Conservation (phyloP, 2,797 vertebrate genomes). For the Sphaeramia orbicularis region DNA sequence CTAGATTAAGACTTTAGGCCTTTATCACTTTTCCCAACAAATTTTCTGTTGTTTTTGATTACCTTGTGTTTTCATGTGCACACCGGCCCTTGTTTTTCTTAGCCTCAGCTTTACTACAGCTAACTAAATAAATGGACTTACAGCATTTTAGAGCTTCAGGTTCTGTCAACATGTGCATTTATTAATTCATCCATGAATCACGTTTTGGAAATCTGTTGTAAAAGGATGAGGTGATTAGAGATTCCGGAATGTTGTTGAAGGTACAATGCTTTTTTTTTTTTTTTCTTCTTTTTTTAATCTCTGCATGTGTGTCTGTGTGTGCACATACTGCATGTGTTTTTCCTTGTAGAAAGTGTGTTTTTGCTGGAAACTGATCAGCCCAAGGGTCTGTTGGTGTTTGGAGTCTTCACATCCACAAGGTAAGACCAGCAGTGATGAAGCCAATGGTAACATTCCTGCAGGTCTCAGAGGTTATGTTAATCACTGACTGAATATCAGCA, state of each 20-base stretch:
- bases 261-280: conserved; percentile 2
- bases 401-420: conserved; percentile 98
- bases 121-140: conserved; percentile 14
- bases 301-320: not conserved
- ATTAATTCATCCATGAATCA: conserved; percentile 17
- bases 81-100: conserved; percentile 12
- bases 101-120: not conserved
- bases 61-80: conserved; percentile 16
- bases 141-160: not conserved
- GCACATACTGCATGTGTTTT: conserved; percentile 21
- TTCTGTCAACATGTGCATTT: conserved; percentile 38
- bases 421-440: conserved; percentile 66
- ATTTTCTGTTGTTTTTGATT: conserved; percentile 50
- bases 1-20: conserved; percentile 43
- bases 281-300: not conserved
- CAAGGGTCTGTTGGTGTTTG: conserved; percentile 92
- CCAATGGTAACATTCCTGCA: conserved; percentile 64
- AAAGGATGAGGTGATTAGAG: conserved; percentile 8
- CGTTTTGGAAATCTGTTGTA: conserved; percentile 9
- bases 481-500: conserved; percentile 40
- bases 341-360: conserved; percentile 93
- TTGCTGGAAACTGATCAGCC: conserved; percentile 95
- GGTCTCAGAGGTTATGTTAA: conserved; percentile 46
- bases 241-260: conserved; percentile 6
- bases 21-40: conserved; percentile 42